A percentile compares a stretch with the other conserved stretches of the same genome.
These are phyloP conservation scores for Enoplosus armatus DNA, from an alignment of 2,797 vertebrate species.

Conservation along the genomic window DNA sequence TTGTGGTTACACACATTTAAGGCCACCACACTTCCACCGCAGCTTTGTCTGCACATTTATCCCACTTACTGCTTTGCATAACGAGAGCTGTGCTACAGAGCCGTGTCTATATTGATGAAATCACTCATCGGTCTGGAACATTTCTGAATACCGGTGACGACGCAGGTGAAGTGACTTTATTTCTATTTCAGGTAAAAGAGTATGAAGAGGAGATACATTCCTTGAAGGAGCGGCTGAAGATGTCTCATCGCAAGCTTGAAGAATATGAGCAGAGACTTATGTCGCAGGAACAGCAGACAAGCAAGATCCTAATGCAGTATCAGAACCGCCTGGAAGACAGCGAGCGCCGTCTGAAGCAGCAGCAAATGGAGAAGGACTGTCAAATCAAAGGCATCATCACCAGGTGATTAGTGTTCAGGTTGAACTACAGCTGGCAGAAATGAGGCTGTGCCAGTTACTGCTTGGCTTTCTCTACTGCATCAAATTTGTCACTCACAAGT, in stretches of 20 bases:
- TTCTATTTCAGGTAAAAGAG: constrained; percentile 90
- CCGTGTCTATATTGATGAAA: background rate
- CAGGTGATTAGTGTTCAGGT: constrained; percentile 85
- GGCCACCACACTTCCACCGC: background rate
- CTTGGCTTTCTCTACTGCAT: constrained; percentile 5
- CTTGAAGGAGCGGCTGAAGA: constrained; percentile 94
- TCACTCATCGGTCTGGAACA: constrained; percentile 2
- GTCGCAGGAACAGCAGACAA: constrained; percentile 94
- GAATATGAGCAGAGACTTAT: constrained; percentile 94
- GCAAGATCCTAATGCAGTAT: constrained; percentile 95
- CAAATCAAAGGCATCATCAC: constrained; percentile 99
- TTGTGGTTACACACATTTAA: constrained; percentile 21
- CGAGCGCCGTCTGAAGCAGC: constrained; percentile 93
- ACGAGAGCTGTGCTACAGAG: background rate
- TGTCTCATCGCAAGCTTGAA: constrained; percentile 98
- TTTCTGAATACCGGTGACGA: background rate
- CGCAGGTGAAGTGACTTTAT: constrained; percentile 2
- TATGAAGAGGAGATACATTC: constrained; percentile 98
- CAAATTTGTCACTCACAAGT: constrained; percentile 8
- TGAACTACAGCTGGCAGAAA: constrained; percentile 13
- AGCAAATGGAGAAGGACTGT: constrained; percentile 95
- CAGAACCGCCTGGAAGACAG: constrained; percentile 96
- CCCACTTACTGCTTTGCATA: constrained; percentile 11
- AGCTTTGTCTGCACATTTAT: constrained; percentile 5
- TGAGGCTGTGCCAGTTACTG: background rate